Percentiles rank a stretch among this genome's conserved stretches.
These are phyloP conservation scores for Escarpia spicata DNA, from an alignment of 2,888 invertebrate species.

Conservation along the genomic window DNA sequence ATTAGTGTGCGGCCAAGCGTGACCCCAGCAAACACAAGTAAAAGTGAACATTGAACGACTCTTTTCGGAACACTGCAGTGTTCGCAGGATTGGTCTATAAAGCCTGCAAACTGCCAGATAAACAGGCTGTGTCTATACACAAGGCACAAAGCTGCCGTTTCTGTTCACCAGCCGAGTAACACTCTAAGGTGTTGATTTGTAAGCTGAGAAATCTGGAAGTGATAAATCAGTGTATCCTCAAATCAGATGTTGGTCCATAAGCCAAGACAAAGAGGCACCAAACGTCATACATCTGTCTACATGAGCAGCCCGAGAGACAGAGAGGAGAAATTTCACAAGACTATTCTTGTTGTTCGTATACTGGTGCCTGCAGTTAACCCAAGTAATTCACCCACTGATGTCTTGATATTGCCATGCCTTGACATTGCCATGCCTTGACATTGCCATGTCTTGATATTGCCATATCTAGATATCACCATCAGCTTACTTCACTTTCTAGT, in stretches of 20 bases:
- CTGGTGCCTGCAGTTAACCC: not conserved
- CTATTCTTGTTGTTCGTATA: not conserved
- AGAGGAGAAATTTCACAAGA: not conserved
- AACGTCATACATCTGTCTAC: not conserved
- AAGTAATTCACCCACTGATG: no score
- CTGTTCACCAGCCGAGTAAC: not conserved
- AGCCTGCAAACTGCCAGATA: not conserved
- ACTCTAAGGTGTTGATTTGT: constrained; percentile 1
- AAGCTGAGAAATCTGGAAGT: not conserved
- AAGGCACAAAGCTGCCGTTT: not conserved
- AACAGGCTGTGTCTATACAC: no score
- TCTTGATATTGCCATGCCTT: no score
- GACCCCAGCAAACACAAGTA: not conserved
- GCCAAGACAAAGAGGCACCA: not conserved
- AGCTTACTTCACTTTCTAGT: no score
- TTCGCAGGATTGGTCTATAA: not conserved
- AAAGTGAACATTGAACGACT: not conserved
- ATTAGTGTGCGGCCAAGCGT: not conserved
- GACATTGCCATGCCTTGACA: no score
- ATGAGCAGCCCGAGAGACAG: not conserved
- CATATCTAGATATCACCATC: no score
- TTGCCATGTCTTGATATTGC: no score
- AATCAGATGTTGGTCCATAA: not conserved
- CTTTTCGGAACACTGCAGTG: not conserved
- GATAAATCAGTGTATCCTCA: not conserved